These are phyloP conservation scores for Arrhopalites spinosus DNA, from an alignment of 2,888 invertebrate genomes.

Conservation along the genomic window DNA sequence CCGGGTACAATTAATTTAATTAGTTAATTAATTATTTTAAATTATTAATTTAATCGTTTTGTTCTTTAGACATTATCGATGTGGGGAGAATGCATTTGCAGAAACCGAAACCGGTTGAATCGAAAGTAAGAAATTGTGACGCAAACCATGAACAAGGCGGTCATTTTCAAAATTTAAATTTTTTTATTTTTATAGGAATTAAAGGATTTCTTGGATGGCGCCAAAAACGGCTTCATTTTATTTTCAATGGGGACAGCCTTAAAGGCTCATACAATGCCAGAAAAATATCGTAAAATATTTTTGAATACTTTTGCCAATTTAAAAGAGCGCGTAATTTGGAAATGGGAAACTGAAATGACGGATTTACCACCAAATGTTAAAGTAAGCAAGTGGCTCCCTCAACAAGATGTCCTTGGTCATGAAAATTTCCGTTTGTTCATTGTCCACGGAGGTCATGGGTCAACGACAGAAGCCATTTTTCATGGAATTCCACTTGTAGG, in stretches of 20 bases:
- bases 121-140: not conserved
- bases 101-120: not conserved
- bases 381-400: conserved; percentile 14
- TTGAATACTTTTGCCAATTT: not conserved
- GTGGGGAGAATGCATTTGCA: not conserved
- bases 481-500: conserved; percentile 70
- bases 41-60: too few relatives aligned
- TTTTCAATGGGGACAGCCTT: conserved; percentile 17
- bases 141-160: too few relatives aligned
- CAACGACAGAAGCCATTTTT: conserved; percentile 70
- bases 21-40: too few relatives aligned
- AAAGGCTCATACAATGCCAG: conserved; percentile 6
- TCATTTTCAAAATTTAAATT: not conserved
- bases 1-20: conserved; percentile 62
- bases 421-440: conserved; percentile 70
- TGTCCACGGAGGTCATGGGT: conserved; percentile 75
- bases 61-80: not conserved
- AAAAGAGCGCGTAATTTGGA: conserved; percentile 18
- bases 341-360: conserved; percentile 21
- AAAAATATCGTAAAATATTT: not conserved
- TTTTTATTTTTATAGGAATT: not conserved
- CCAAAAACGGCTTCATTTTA: conserved; percentile 7
- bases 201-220: not conserved
- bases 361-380: conserved; percentile 4
- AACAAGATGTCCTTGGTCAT: conserved; percentile 59